phyloP scores from a whole-genome alignment of 2,113 vertebrate species.

The Otis tarda region DNA sequence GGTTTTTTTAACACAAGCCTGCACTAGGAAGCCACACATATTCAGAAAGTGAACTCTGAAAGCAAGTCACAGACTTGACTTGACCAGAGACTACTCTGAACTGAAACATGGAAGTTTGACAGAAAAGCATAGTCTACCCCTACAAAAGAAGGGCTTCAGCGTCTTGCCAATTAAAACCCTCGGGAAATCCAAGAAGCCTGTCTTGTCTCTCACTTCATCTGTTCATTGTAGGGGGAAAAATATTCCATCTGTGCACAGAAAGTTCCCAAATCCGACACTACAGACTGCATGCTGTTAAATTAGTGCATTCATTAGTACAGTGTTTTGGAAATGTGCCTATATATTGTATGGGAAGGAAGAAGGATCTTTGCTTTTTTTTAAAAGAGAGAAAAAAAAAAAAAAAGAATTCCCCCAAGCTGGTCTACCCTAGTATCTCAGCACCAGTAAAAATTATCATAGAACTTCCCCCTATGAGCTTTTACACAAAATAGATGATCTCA shows the following conservation, averaged over 20 bases:
- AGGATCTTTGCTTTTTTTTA: not conserved
- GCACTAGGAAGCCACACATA: conserved; percentile 23
- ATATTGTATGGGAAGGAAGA: not conserved
- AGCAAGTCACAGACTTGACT: not conserved
- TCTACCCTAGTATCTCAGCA: not conserved
- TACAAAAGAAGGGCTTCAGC: conserved; percentile 1
- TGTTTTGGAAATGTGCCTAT: conserved; percentile 47
- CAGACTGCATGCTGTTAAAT: conserved; percentile 49
- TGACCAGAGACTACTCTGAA: conserved; percentile 6
- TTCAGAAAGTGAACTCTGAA: conserved; percentile 19
- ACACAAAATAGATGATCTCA: not conserved
- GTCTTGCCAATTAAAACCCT: conserved; percentile 1
- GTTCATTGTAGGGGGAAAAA: not conserved
- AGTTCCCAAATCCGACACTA: not conserved
- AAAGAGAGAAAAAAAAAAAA: not conserved
- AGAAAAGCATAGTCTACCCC: not conserved
- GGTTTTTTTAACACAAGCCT: not conserved
- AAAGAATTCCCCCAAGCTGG: not conserved
- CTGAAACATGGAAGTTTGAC: not conserved
- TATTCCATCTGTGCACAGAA: conserved; percentile 51
- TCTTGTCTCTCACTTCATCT: conserved; percentile 62
- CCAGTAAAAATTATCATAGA: not conserved
- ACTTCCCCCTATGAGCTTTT: not conserved
- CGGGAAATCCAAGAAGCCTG: conserved; percentile 30
- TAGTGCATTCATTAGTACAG: conserved; percentile 25